Base-by-base conservation (phyloP, 1,140 invertebrate genomes). In the Bombus superbus region DNA sequence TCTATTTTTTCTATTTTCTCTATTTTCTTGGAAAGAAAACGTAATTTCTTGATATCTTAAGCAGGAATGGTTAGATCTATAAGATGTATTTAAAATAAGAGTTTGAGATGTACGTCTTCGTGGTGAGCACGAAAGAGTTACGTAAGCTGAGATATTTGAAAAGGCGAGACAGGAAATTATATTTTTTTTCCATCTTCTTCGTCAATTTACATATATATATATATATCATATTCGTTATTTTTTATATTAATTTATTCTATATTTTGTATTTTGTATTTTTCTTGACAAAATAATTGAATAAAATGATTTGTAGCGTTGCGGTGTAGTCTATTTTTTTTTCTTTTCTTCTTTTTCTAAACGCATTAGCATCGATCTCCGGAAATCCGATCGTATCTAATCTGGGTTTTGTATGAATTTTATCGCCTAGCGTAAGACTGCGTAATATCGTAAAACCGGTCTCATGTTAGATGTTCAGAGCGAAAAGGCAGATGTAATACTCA, bases 391-490 rank as follows among this genome's bases (percentile, higher is more conserved):
- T 10, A 62, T n/a, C 10, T 59, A 59, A 28, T 25, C 8, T 2
- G 2, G 18, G 1, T 57, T 77, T 69, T 35, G 4, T 38, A 2
- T n/a, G 80, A 92, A 93, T 91, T 92, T 93, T n/a, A n/a, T 62
- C 11, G 28, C 59, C 1, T 13, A 62, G 10, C 74, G 75, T 87
- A 59, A 73, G 47, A 91, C 59, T 92, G 86, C 81, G 84, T 81
- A 91, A 93, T 73, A 75, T 72, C 66, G 25, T 28, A n/a, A 77
- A 88, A 85, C 53, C 78, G n/a, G 86, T 83, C 77, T 81, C 76
- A 86, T 22, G 47, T 22, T 53, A 91, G 28, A 91, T 91, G 90
- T 87, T 89, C 90, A 64, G 22, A 77, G 80, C 85, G 88, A 91
- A 93, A 91, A 38, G 53, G 32, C 57, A 53, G 18, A 82, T 44